Evolutionary conservation across 2,888 invertebrate species (phyloP).

Genomic region (Harpagoxenus sublaevis): DNA sequence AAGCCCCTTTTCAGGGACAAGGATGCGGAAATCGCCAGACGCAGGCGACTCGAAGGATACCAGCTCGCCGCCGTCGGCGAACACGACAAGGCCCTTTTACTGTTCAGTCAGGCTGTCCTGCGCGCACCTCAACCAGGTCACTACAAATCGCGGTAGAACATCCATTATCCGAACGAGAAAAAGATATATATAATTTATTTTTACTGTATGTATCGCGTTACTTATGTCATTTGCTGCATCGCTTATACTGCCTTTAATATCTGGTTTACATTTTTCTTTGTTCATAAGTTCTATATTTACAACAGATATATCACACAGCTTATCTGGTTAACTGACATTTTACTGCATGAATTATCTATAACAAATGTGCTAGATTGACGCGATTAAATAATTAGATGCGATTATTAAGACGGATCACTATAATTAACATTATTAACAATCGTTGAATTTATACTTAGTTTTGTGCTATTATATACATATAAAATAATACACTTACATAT

Average conservation of each 20-base stretch:
- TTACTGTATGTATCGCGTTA: background rate
- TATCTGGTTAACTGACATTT: background rate
- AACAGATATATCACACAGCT: background rate
- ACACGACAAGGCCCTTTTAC: conserved; percentile 88
- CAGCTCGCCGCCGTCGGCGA: conserved; percentile 88
- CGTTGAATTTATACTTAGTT: background rate
- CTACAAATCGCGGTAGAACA: background rate
- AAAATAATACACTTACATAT: conserved; percentile 22
- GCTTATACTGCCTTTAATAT: background rate
- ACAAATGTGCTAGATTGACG: background rate
- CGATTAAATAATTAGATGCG: background rate
- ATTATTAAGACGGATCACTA: background rate
- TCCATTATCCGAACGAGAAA: background rate
- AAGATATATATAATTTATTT: background rate
- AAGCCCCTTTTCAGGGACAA: conserved; percentile 90
- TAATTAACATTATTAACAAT: background rate
- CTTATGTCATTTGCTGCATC: background rate
- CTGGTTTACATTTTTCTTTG: background rate
- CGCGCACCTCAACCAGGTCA: conserved; percentile 90
- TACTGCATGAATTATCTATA: background rate
- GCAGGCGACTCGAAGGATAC: conserved; percentile 89
- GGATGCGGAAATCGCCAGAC: conserved; percentile 88
- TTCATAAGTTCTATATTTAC: background rate
- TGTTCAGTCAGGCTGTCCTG: conserved; percentile 91
- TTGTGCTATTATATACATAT: background rate